These are phyloP conservation scores for Folsomia candida DNA, from an alignment of 2,888 invertebrate species.

Conservation along the genomic window DNA sequence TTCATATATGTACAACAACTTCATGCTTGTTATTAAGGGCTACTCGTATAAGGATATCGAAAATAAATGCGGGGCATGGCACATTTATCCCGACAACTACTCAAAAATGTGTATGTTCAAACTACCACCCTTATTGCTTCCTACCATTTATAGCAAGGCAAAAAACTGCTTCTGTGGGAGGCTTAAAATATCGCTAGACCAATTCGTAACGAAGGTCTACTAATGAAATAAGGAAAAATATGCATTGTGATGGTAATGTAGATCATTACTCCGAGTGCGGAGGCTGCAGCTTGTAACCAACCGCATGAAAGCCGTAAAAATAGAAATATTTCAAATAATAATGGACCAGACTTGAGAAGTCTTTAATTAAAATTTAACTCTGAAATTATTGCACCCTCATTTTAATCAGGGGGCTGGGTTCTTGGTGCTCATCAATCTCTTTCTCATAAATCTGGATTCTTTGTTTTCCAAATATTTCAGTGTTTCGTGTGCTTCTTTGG, in stretches of 20 bases:
- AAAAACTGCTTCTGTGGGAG: neutral
- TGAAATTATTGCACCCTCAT: neutral
- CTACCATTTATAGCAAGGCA: neutral
- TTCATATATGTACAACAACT: too few relatives aligned
- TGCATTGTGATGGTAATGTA: neutral
- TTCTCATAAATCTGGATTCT: neutral
- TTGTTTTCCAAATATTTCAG: neutral
- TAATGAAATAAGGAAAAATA: neutral
- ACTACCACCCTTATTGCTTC: too few relatives aligned
- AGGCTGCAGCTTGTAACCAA: neutral
- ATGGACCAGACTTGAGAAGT: neutral
- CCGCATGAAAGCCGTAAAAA: slow-evolving; percentile 8
- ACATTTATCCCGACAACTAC: neutral
- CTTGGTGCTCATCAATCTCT: neutral
- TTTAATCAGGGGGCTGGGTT: neutral
- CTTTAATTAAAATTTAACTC: slow-evolving; percentile 7
- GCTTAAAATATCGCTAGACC: neutral
- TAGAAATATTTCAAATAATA: slow-evolving; percentile 3
- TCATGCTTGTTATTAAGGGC: too few relatives aligned
- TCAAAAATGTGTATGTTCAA: too few relatives aligned
- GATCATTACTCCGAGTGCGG: neutral
- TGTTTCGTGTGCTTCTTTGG: neutral
- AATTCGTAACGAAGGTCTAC: neutral
- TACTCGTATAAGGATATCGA: neutral
- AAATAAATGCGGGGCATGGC: neutral